phyloP scores from a whole-genome alignment of 2,113 vertebrate genomes.

The Regulus satrapa region DNA sequence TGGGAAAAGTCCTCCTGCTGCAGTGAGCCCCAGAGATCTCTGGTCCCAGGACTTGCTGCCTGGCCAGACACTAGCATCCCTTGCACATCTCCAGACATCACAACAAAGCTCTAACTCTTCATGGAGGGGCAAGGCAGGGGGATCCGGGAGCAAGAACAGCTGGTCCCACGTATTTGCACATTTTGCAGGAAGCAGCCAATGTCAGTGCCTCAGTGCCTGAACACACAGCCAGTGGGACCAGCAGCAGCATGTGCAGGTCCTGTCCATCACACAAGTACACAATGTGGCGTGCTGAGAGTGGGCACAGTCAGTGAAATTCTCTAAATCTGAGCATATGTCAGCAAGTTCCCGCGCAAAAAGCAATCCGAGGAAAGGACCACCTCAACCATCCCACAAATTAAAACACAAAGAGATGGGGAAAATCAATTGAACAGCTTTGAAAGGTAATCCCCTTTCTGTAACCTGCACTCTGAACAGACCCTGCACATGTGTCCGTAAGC shows the following conservation, averaged over 20 bases:
- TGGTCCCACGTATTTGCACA: not conserved
- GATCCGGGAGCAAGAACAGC: not conserved
- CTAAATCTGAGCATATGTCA: not conserved
- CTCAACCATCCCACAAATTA: not conserved
- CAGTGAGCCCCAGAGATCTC: not conserved
- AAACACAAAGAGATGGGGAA: not conserved
- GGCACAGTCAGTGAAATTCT: not conserved
- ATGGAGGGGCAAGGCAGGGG: not conserved
- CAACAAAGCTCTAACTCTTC: not conserved
- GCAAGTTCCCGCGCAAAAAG: not conserved
- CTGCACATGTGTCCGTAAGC: not conserved
- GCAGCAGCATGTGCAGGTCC: not conserved
- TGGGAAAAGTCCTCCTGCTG: not conserved
- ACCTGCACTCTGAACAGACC: not conserved
- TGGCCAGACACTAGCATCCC: fast-evolving
- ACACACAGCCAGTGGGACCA: not conserved
- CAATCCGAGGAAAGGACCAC: not conserved
- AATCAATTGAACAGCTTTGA: not conserved
- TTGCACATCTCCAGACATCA: not conserved
- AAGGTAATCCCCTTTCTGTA: not conserved
- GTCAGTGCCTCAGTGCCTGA: not conserved
- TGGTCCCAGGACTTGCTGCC: not conserved
- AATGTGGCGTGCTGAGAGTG: fast-evolving
- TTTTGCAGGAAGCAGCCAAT: not conserved
- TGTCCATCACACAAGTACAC: not conserved